These are phyloP conservation scores for Nowickia ferox DNA, from an alignment of 2,888 invertebrate genomes.

Conservation along the genomic window DNA sequence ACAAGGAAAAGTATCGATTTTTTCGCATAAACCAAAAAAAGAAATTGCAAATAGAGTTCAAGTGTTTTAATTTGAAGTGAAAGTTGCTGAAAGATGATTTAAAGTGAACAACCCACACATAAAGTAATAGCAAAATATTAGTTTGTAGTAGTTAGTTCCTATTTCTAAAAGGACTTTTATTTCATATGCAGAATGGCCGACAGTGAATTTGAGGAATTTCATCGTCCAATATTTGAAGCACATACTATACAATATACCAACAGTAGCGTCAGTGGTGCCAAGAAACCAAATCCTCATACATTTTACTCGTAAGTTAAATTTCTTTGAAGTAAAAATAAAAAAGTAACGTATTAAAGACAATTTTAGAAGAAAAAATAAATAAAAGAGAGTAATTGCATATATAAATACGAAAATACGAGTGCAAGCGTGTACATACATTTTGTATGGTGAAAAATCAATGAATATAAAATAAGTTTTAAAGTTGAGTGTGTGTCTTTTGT, in stretches of 20 bases:
- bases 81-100: constrained; percentile 48
- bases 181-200: constrained; percentile 88
- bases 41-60: constrained; percentile 58
- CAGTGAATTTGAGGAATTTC: constrained; percentile 96
- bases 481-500: constrained; percentile 8
- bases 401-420: too few species aligned
- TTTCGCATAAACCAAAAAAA: constrained; percentile 74
- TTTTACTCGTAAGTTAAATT: constrained; percentile 93
- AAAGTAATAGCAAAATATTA: not conserved
- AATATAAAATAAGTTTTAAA: constrained; percentile 43
- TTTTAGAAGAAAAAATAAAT: constrained; percentile 8
- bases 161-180: constrained; percentile 3
- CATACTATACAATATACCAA: constrained; percentile 87
- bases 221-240: constrained; percentile 85
- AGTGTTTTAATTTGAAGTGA: constrained; percentile 45
- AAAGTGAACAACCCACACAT: not conserved
- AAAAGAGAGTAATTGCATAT: not conserved
- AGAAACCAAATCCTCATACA: constrained; percentile 86
- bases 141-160: constrained; percentile 5
- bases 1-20: constrained; percentile 80
- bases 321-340: not conserved
- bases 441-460: constrained; percentile 68
- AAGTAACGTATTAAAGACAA: constrained; percentile 48
- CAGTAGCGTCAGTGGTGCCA: constrained; percentile 62
- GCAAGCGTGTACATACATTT: not conserved